phyloP scores from a whole-genome alignment of 2,797 vertebrate species.

The Vipera ursinii region DNA sequence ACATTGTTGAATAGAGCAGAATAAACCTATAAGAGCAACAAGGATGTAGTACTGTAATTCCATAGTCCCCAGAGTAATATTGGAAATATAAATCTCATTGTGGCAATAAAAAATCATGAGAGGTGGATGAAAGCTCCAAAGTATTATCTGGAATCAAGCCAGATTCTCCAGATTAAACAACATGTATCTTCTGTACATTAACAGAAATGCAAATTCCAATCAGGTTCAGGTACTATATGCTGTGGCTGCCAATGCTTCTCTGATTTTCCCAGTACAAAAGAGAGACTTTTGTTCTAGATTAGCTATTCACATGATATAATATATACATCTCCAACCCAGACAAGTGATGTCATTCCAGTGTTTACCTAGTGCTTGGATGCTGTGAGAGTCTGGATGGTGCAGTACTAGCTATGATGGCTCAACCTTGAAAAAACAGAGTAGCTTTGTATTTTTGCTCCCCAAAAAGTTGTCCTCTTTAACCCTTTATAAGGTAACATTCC shows the following conservation, averaged over 20 bases:
- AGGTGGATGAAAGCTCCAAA: not conserved
- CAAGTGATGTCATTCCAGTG: not conserved
- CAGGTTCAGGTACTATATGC: not conserved
- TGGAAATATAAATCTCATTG: not conserved
- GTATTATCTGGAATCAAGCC: not conserved
- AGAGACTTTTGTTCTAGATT: not conserved
- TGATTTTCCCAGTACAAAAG: not conserved
- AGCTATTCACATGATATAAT: not conserved
- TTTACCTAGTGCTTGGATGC: not conserved
- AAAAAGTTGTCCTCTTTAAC: too few species aligned
- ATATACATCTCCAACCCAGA: not conserved
- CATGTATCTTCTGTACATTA: not conserved
- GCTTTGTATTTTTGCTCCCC: too few species aligned
- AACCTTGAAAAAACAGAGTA: too few species aligned
- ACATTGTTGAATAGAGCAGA: not conserved
- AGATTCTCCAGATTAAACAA: conserved; percentile 1
- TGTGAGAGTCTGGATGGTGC: not conserved
- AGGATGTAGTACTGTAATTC: not conserved
- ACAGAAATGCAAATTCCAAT: not conserved
- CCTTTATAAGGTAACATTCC: too few species aligned
- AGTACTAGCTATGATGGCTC: not conserved
- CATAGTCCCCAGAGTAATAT: not conserved
- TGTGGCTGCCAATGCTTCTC: not conserved
- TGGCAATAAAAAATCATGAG: not conserved
- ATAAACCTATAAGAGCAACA: not conserved